These are phyloP conservation scores for Rhagoletis pomonella DNA, from an alignment of 1,140 invertebrate species.

Conservation along the genomic window DNA sequence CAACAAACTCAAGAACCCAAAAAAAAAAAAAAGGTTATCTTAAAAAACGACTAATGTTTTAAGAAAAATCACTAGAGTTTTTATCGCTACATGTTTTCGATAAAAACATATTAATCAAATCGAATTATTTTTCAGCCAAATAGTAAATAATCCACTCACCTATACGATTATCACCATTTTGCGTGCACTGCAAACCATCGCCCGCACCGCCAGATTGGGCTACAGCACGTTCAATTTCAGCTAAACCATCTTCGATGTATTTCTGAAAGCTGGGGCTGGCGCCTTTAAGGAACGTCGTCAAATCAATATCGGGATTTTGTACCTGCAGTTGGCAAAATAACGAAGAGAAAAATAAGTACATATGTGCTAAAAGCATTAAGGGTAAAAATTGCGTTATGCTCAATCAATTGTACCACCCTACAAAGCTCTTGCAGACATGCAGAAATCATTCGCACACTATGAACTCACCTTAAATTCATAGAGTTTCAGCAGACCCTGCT, in stretches of 20 bases:
- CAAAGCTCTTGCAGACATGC: no score
- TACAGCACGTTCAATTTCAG: conserved; percentile 79
- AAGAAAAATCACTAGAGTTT: no score
- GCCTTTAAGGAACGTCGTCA: conserved; percentile 92
- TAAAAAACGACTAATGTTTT: no score
- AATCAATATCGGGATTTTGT: conserved; percentile 91
- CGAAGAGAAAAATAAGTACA: not conserved
- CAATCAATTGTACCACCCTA: not conserved
- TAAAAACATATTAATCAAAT: no score
- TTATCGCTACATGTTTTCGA: no score
- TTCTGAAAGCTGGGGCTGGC: conserved; percentile 94
- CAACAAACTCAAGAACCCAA: no score
- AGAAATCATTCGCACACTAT: not conserved
- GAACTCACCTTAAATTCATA: conserved; percentile 84
- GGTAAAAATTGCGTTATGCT: not conserved
- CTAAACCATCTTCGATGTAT: conserved; percentile 91
- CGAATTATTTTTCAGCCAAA: no score
- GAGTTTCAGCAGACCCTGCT: conserved; percentile 89
- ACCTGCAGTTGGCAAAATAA: conserved; percentile 74
- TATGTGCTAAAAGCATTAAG: not conserved
- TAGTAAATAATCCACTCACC: conserved; percentile 22
- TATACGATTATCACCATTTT: conserved; percentile 57
- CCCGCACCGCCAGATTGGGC: conserved; percentile 7
- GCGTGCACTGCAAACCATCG: not conserved
- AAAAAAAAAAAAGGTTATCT: no score